phyloP scores from a whole-genome alignment of 2,797 vertebrate species.

The Pyrocephalus nanus region DNA sequence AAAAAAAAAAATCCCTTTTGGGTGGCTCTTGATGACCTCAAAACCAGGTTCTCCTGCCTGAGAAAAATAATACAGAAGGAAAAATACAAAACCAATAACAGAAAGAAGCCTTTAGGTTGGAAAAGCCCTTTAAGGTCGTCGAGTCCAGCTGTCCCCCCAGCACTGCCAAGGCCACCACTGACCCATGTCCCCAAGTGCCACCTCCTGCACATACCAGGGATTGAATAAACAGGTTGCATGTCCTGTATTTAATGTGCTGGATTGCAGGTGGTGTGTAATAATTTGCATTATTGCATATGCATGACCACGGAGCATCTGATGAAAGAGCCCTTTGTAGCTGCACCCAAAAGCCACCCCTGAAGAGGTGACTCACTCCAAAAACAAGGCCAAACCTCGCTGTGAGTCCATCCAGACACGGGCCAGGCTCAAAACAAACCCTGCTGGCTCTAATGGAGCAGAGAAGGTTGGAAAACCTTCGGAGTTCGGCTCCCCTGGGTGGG shows the following conservation, averaged over 20 bases:
- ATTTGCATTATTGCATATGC: fast-evolving
- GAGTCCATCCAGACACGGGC: not conserved
- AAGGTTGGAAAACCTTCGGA: not conserved
- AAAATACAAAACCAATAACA: not conserved
- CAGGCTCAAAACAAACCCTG: not conserved
- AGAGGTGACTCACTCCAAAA: not conserved
- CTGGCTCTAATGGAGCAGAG: not conserved
- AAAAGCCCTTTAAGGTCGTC: too few species aligned
- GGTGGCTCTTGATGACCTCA: too few species aligned
- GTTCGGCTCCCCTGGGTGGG: not conserved
- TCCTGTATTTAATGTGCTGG: not conserved
- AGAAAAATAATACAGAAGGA: not conserved
- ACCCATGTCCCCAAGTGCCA: not conserved
- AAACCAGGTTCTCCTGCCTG: not conserved
- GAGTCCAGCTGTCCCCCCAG: fast-evolving
- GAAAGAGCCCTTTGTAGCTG: not conserved
- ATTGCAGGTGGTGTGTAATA: fast-evolving
- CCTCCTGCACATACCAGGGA: not conserved
- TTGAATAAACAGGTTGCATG: fast-evolving
- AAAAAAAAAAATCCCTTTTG: not conserved
- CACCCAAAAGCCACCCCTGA: not conserved
- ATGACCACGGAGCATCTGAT: not conserved
- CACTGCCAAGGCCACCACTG: not conserved
- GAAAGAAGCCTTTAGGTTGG: not conserved
- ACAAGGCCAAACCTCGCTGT: not conserved